Base-by-base conservation (phyloP, 1,140 invertebrate genomes). In the Danaus melanippus region DNA sequence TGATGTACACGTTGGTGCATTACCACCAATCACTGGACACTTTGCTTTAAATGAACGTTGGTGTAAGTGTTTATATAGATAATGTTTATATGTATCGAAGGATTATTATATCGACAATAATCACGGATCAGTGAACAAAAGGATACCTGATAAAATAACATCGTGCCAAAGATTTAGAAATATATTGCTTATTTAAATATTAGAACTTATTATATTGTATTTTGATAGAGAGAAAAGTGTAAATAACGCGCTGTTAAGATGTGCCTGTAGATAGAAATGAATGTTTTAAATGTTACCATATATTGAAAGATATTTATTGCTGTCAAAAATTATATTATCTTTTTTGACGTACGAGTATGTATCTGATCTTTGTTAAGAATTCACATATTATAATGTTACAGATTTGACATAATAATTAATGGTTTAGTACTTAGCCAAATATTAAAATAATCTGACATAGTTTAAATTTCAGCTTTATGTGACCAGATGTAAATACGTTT, bases 21-120 rank as follows among this genome's bases (percentile, higher is more conserved):
- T 59, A 54, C 56, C 21, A 32, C 21, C 21, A 32, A 32, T 32
- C 2, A 32, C 21, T 7, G 21, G 5, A 32, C 21, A 32, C 50
- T 53, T 45, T 58, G 62, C 59, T 63, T 63, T 63, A 66, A 58
- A 42, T 21, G 42, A 40, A 12, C 48, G 43, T 51, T 50, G 21
- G 42, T 56, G 47, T 21, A 50, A 41, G 47, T 15, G 9, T 56
- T 11, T 12, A 56, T 4, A 48, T 43, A n/a, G 3, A 15, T 15
- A 15, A 15, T 15, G 15, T 15, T 15, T 50, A 51, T 43, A 11
- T 52, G 42, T 60, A 45, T 3, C 15, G 15, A 47, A 10, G 48
- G 40, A 53, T 56, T 12, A 40, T 47, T 53, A 53, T 58, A 46
- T 66, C 62, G 69, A 74, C 67, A 69, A 73, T 73, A 73, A 77